Base-by-base conservation (phyloP, 2,113 vertebrate genomes). In the Psophia crepitans region DNA sequence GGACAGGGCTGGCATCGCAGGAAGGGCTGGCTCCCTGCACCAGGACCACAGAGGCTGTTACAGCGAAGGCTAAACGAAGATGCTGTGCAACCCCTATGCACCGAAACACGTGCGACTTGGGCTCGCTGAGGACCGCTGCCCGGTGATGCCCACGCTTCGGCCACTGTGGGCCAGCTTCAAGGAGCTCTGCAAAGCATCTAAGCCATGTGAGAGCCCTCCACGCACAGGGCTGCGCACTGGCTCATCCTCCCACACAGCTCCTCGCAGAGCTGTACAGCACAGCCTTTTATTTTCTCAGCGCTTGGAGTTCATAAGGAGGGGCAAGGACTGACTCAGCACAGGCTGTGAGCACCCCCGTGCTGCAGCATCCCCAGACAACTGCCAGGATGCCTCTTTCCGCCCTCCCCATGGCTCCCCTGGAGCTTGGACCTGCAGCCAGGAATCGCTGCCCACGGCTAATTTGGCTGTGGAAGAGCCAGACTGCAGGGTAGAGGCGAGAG, bases 1-100 rank as follows among this genome's bases (percentile, higher is more conserved):
- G 51, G 78, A 54, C 14, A 5, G 14, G 27, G 57, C 43, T 4
- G 51, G 22, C 61, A 74, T 11, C 33, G 8, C 39, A 14, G 74
- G 27, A 23, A 24, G 19, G 27, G 35, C 20, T 46, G 26, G 26
- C 6, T n/a, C 26, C 46, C 41, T 4, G 20, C 4, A 0, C 58
- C 49, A 17, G 37, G 23, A 39, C 49, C 46, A 5, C 15, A 6
- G 56, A 37, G 61, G 8, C 37, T 6, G 0, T 11, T 28, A 7
- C 64, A 12, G 56, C 2, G 0, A 6, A 39, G 10, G 23, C 56
- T 57, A 7, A 2, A 17, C 0, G 3, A 22, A 57, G 49, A n/a
- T 0, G 11, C 1, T 26, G 4, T 2, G 44, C 44, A 4, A 22
- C 14, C 7, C 46, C 41, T 3, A 0, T 0, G 4, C 32, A 26